Evolutionary conservation across 1,140 invertebrate species (phyloP), one percentile per base, ranked within the genome.

Genomic region (Megalopta genalis): DNA sequence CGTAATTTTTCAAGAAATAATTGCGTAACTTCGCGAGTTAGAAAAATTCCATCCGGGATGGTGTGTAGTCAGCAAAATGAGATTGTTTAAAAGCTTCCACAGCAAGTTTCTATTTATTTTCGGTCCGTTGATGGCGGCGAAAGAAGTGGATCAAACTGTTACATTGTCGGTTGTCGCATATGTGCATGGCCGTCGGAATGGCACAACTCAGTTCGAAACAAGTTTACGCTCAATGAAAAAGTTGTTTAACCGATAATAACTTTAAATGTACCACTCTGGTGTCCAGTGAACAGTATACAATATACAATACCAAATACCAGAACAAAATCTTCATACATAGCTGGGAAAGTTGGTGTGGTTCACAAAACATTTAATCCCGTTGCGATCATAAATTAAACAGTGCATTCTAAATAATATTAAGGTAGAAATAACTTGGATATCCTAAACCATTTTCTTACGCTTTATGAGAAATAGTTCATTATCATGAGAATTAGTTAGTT

Each of bases 211-310:
- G 62, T 66, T 73, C 39, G n/a, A 66, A 72, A 49, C 62, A 66
- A 57, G 77, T 66, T 79, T 73, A 65, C 18, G 59, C 39, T 73
- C 37, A 57, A 66, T 73, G 70, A 79, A 71, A 77, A 77, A 57
- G 67, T 77, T 71, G 9, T 10, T n/a, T 39, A 32, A 32, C 1
- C 60, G 67, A 77, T 77, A 64, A 42, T 62, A 77, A 63, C 46
- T 77, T 71, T 9, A 21, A 37, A 8, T 18, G 14, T 3, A n/a
- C 59, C 59, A 60, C 23, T 42, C 39, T 8, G 14, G 18, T 71
- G 49, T 64, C 16, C 67, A 71, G 54, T 64, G 49, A 23, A 14
- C 16, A 1, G n/a, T 12, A 4, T 18, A 49, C 37, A 25, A 12
- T 57, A 16, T 32, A 32, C 32, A 4, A 32, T 32, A 32, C 32